A percentile compares a stretch with the other conserved stretches of the same genome.
phyloP scores from a whole-genome alignment of 2,113 vertebrate genomes.

The Catagonus wagneri region DNA sequence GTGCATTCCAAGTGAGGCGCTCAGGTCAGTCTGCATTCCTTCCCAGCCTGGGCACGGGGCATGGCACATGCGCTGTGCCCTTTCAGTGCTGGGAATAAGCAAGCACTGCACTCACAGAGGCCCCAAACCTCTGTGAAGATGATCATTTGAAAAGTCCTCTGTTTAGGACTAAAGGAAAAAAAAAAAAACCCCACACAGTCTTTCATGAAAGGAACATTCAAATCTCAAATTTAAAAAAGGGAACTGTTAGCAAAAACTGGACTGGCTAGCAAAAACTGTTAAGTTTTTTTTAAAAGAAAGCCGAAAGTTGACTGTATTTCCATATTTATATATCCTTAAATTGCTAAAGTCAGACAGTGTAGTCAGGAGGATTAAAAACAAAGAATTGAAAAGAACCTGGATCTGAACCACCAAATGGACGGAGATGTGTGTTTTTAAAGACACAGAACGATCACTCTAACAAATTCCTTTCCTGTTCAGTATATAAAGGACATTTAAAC shows the following conservation, averaged over 20 bases:
- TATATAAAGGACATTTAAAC: background rate
- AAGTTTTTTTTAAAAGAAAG: background rate
- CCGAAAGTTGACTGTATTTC: background rate
- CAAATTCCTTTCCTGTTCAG: background rate
- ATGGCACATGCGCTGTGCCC: background rate
- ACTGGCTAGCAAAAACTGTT: background rate
- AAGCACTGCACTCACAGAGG: background rate
- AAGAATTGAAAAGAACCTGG: background rate
- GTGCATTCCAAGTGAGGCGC: background rate
- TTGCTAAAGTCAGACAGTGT: background rate
- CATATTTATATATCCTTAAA: constrained; percentile 9
- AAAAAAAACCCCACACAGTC: background rate
- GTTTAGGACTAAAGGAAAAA: background rate
- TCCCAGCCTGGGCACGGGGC: background rate
- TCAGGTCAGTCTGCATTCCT: background rate
- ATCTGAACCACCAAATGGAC: constrained; percentile 11
- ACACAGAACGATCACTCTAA: background rate
- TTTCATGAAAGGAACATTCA: background rate
- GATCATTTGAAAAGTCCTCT: background rate
- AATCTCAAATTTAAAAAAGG: background rate
- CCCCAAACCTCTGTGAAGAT: background rate
- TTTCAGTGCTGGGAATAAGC: background rate
- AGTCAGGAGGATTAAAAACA: background rate
- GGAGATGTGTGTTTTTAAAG: background rate
- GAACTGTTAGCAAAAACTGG: background rate